phyloP scores from a whole-genome alignment of 2,797 vertebrate species.

The Hippopotamyrus pictus region DNA sequence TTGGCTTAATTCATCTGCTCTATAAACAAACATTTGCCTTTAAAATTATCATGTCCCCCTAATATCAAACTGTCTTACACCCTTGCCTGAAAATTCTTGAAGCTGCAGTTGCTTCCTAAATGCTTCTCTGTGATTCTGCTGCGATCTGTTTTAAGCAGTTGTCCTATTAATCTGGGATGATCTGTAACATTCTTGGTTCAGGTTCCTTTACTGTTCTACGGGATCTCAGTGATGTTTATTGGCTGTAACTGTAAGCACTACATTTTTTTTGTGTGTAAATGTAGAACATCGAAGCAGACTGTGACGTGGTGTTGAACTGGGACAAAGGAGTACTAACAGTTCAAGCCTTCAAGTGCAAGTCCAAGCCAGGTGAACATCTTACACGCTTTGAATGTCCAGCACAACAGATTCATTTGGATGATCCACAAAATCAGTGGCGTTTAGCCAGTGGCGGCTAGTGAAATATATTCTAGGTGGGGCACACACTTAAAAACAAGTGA shows the following conservation, averaged over 20 bases:
- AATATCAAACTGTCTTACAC: neutral
- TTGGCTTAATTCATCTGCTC: neutral
- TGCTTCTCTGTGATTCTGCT: neutral
- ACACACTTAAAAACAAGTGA: neutral
- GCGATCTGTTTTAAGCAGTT: neutral
- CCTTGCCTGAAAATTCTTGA: neutral
- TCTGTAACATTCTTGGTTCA: neutral
- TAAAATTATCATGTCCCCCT: neutral
- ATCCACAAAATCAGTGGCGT: neutral
- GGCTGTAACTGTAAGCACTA: neutral
- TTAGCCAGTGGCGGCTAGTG: neutral
- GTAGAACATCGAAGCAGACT: slow-evolving; percentile 67
- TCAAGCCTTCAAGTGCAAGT: slow-evolving; percentile 64
- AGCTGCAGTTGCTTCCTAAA: neutral
- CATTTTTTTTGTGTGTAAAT: neutral
- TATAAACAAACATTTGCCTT: neutral
- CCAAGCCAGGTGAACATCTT: slow-evolving; percentile 54
- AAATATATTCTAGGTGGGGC: neutral
- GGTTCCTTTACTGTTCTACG: neutral
- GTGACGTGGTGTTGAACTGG: slow-evolving; percentile 58
- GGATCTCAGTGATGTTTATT: neutral
- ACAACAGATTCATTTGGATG: neutral
- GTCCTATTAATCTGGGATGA: neutral
- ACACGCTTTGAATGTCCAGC: neutral
- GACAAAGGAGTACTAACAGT: slow-evolving; percentile 48